Percentiles rank a stretch among this genome's conserved stretches.
These are phyloP conservation scores for Pseudococcus longispinus DNA, from an alignment of 2,888 invertebrate genomes.

Conservation along the genomic window DNA sequence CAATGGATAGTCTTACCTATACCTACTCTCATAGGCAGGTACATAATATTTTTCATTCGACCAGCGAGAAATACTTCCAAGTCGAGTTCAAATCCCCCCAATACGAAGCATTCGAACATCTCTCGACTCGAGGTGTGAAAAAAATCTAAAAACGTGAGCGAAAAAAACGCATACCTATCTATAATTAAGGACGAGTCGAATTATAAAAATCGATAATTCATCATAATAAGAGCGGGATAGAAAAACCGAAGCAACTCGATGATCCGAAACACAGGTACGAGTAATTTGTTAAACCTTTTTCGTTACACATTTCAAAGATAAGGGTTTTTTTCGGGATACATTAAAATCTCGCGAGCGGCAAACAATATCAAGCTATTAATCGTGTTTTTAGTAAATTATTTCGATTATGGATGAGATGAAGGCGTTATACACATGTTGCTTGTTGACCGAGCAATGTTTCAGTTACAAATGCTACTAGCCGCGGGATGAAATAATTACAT, in stretches of 20 bases:
- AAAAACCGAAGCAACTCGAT: background rate
- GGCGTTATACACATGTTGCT: slow-evolving; percentile 38
- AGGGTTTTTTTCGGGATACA: background rate
- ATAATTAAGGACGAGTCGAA: background rate
- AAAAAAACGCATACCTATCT: background rate
- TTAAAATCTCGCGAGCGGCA: background rate
- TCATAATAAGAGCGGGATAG: background rate
- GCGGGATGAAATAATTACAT: slow-evolving; percentile 46
- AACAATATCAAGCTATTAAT: slow-evolving; percentile 39
- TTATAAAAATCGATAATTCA: slow-evolving; percentile 27
- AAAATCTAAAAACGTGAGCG: background rate
- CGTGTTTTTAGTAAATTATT: slow-evolving; percentile 44
- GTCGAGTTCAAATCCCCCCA: background rate
- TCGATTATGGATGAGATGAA: slow-evolving; percentile 16
- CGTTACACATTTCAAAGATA: background rate
- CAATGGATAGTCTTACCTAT: too few relatives aligned
- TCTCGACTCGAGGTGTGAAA: background rate
- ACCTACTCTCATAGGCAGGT: too few relatives aligned
- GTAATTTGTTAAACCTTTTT: slow-evolving; percentile 23
- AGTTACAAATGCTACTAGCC: slow-evolving; percentile 50
- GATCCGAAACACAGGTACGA: background rate
- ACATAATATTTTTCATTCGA: too few relatives aligned
- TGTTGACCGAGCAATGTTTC: slow-evolving; percentile 20
- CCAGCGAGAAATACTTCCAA: too few relatives aligned
- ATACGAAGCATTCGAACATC: background rate